Percentiles rank a stretch among this genome's conserved stretches.
Evolutionary conservation across 2,888 invertebrate species (phyloP).

Genomic region (Caenorhabditis panamensis): DNA sequence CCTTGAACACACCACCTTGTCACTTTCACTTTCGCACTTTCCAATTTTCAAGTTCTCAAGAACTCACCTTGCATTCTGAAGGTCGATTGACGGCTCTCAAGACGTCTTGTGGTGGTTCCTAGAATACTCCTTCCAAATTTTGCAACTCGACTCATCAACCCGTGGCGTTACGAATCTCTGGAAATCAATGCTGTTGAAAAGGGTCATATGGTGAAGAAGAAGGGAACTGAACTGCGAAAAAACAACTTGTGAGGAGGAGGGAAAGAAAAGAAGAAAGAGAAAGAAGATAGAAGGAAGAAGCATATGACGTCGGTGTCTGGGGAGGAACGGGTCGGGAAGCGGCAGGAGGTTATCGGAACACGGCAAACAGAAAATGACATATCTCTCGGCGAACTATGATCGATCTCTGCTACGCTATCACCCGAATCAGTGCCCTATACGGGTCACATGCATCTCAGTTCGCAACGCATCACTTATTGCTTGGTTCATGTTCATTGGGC

Average conservation of each 20-base stretch:
- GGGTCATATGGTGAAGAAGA: constrained; percentile 1
- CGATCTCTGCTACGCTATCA: constrained; percentile 29
- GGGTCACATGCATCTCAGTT: constrained; percentile 33
- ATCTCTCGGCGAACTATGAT: constrained; percentile 45
- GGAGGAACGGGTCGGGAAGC: constrained; percentile 7
- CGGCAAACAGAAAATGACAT: constrained; percentile 36
- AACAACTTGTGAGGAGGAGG: too few relatives aligned
- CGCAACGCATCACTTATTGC: background rate
- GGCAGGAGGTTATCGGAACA: constrained; percentile 16
- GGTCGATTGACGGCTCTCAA: constrained; percentile 39
- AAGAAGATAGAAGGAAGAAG: constrained; percentile 23
- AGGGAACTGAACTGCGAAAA: too few relatives aligned
- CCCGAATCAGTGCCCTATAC: background rate
- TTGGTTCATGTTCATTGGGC: background rate
- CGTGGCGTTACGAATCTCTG: constrained; percentile 22
- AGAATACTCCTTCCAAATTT: constrained; percentile 47
- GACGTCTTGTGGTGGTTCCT: constrained; percentile 33
- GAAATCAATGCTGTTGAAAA: background rate
- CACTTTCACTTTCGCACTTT: constrained; percentile 20
- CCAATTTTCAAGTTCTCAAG: too few relatives aligned
- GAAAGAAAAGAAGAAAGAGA: constrained; percentile 7
- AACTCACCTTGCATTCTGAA: constrained; percentile 39
- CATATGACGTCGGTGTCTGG: constrained; percentile 32
- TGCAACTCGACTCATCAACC: constrained; percentile 55
- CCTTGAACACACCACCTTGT: constrained; percentile 18